Evolutionary conservation across 2,888 invertebrate species (phyloP).

Genomic region (Sclerodermus sp.): DNA sequence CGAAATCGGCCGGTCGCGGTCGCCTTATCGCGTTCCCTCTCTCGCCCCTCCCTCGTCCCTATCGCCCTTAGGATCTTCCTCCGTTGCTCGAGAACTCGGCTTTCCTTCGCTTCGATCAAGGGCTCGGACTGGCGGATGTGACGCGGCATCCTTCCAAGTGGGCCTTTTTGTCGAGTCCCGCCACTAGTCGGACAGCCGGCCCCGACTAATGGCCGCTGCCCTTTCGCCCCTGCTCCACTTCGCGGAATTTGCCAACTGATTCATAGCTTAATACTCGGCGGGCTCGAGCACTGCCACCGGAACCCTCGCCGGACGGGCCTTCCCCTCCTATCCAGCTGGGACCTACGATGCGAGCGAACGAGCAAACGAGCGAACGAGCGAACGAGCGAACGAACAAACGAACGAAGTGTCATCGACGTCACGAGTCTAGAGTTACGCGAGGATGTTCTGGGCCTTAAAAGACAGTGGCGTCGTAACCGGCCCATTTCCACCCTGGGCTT

Average conservation of each 20-base stretch:
- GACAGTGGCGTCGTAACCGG: no score
- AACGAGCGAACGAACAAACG: no score
- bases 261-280: not conserved
- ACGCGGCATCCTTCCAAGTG: constrained; percentile 43
- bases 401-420: no score
- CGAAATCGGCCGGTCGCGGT: no score
- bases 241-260: constrained; percentile 2
- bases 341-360: not conserved
- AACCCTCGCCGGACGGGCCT: not conserved
- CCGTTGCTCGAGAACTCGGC: constrained; percentile 25
- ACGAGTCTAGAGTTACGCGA: no score
- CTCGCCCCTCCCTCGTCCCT: not conserved
- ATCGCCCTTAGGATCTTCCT: no score
- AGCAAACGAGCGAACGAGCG: not conserved
- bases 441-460: no score
- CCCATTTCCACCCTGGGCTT: no score
- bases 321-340: no score
- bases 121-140: constrained; percentile 38
- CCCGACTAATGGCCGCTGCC: constrained; percentile 25
- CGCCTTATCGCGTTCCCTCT: not conserved
- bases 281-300: not conserved
- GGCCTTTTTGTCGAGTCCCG: constrained; percentile 34
- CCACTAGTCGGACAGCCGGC: constrained; percentile 7
- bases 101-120: constrained; percentile 38
- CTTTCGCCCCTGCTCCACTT: constrained; percentile 16